phyloP scores from a whole-genome alignment of 1,140 invertebrate genomes.

The Drosophila kanapiae region DNA sequence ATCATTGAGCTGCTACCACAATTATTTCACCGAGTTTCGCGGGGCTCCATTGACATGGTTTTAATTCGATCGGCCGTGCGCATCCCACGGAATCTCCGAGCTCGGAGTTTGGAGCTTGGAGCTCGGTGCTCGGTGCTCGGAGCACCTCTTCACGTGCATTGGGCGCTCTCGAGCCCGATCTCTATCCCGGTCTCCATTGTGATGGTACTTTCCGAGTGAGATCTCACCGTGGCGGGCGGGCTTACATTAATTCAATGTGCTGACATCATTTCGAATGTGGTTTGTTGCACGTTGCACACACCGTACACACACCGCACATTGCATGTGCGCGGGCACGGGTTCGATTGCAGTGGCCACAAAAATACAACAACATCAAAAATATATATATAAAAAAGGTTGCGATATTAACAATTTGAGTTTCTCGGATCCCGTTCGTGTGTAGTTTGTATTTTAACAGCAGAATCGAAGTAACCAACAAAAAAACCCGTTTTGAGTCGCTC shows the following conservation, averaged over 20 bases:
- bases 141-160: slow-evolving; percentile 37
- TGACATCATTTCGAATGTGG: slow-evolving; percentile 78
- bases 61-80: slow-evolving; percentile 60
- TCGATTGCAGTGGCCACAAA: slow-evolving; percentile 65
- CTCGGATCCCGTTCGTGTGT: slow-evolving; percentile 22
- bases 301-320: slow-evolving; percentile 39
- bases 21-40: slow-evolving; percentile 80
- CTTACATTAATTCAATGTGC: slow-evolving; percentile 71
- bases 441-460: slow-evolving; percentile 41
- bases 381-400: slow-evolving; percentile 36
- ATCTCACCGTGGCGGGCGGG: slow-evolving; percentile 68
- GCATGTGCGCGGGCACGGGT: slow-evolving; percentile 76
- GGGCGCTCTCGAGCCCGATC: slow-evolving; percentile 4
- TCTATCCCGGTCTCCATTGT: slow-evolving; percentile 60
- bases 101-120: slow-evolving; percentile 1
- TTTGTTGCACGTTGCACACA: slow-evolving; percentile 65
- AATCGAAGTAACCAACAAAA: slow-evolving; percentile 40
- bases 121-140: not conserved
- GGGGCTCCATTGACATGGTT: slow-evolving; percentile 76
- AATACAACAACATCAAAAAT: slow-evolving; percentile 6
- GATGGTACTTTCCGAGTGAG: slow-evolving; percentile 58
- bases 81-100: slow-evolving; percentile 62
- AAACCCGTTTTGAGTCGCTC: slow-evolving; percentile 50
- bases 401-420: slow-evolving; percentile 70
- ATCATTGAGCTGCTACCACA: slow-evolving; percentile 39